Base-by-base conservation (phyloP, 1,140 invertebrate species). In the Leptinotarsa lineolata region DNA sequence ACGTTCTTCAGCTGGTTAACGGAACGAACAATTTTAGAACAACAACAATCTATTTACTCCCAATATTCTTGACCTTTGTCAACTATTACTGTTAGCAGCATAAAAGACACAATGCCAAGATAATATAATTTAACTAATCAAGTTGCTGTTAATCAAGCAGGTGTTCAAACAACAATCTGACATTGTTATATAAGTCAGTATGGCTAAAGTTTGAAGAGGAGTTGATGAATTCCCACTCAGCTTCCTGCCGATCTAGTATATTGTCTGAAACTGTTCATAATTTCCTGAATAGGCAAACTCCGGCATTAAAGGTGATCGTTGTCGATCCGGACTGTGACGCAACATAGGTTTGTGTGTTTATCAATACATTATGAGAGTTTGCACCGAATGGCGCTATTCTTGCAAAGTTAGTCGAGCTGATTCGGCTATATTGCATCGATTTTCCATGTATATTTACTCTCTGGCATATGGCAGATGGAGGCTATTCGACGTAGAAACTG, bases 191-290 rank as follows among this genome's bases (percentile, higher is more conserved):
- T 22, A 59, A 69, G 46, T 69, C 48, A 22, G 54, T 39, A 24
- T 59, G 48, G 24, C 24, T 15, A n/a, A 54, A 22, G 46, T 54
- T 54, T 54, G 46, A 54, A 22, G 20, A 48, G 54, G n/a, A 30
- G 48, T 22, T 24, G 46, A 58, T 69, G 68, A 59, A 46, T 69
- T 24, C 13, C n/a, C 39, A 44, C 21, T 24, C 12, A 44, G 20
- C 13, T 24, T 59, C 39, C 45, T 30, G 20, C 18, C 48, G 68
- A 69, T 21, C 48, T 48, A 13, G 21, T 66, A 18, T 59, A 69
- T 69, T 69, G 48, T 69, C 46, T 69, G 48, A 54, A 58, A 69
- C 68, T 58, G 68, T 58, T 58, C 68, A 69, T 59, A 60, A 69
- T 69, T 69, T 69, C 68, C 68, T 45, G 68, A 15, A 58, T 21